Evolutionary conservation across 2,888 invertebrate genomes (phyloP), one percentile per base, ranked within the genome.

Genomic region (Tanaodytes sp.): DNA sequence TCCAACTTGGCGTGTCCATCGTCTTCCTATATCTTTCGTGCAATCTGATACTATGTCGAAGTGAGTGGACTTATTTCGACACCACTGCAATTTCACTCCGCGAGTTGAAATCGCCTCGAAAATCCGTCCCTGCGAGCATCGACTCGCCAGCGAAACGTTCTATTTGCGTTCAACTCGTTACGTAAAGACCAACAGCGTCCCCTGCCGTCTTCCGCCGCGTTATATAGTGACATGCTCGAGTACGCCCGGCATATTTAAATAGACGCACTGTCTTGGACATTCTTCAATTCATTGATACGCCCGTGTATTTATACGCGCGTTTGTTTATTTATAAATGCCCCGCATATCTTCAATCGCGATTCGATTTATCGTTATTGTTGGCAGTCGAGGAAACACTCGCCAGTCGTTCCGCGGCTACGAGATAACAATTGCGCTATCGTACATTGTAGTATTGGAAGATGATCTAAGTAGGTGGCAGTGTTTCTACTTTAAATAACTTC

Each of bases 261-360:
- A 57, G 43, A 57, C 31, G 27, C 48, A 33, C 55, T 37, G 37
- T 18, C 65, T 52, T 20, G 52, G 46, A 65, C 52, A 58, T 65
- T 66, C 54, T 52, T 51, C 58, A 27, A 42, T 59, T 59, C 59
- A 66, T 66, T 66, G 65, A 66, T 64, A 55, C 49, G 42, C 23
- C 39, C 46, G 49, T 58, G 45, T 49, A 51, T 51, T 64, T 57
- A 51, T 40, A 43, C 31, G 27, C 46, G 52, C 39, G 27, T 39
- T 57, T 37, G 49, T 64, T 64, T 55, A 55, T 49, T 54, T 54
- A 48, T 31, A 33, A 4, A 51, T 40, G 30, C 31, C 27, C 8
- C 48, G 45, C 31, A 15, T n/a, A 49, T 19, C 23, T 51, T 43
- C 27, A 51, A 65, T 65, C 57, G 48, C 27, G 39, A 49, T 18